Base-by-base conservation (phyloP, 2,797 vertebrate species). In the Picus viridis region DNA sequence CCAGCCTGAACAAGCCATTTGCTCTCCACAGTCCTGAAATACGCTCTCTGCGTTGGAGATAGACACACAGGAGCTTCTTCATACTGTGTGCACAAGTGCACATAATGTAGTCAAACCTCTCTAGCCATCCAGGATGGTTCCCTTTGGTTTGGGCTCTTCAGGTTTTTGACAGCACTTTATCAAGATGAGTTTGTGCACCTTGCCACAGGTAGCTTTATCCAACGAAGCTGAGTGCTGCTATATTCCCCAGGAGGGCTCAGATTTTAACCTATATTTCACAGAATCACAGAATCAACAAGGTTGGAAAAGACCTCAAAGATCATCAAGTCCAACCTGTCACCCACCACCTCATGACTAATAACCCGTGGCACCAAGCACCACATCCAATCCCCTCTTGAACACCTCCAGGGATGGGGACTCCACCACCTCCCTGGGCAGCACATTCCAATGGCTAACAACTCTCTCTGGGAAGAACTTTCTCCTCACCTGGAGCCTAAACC, bases 11-110 rank as follows among this genome's bases (percentile, higher is more conserved):
- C 7, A 59, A 87, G 76, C n/a, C 80, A 61, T 70, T 93, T 93
- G 51, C 56, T 67, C 64, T 87, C 47, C 62, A 77, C 76, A 53
- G 68, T 96, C 32, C 63, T 75, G 49, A 78, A 94, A 87, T 67
- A 68, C 14, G 41, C 49, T 51, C 7, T 14, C 43, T 78, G 73
- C 30, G 75, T 94, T 73, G 73, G 43, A 87, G 63, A 77, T 36
- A 84, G 62, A 89, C 41, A 63, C 62, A 69, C 24, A 45, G n/a
- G 75, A 83, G 19, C 63, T 61, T 78, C 70, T 78, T 90, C 53
- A 32, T 92, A 90, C 67, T 64, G 20, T 3, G 3, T 72, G 9
- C 30, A 59, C 6, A 39, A 86, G n/a, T 39, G 23, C 17, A 70
- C 1, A 1, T 58, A 53, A 74, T 77, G 9, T 7, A 63, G 26